Evolutionary conservation across 2,888 invertebrate genomes (phyloP).

Genomic region (Thymelicus lineola): DNA sequence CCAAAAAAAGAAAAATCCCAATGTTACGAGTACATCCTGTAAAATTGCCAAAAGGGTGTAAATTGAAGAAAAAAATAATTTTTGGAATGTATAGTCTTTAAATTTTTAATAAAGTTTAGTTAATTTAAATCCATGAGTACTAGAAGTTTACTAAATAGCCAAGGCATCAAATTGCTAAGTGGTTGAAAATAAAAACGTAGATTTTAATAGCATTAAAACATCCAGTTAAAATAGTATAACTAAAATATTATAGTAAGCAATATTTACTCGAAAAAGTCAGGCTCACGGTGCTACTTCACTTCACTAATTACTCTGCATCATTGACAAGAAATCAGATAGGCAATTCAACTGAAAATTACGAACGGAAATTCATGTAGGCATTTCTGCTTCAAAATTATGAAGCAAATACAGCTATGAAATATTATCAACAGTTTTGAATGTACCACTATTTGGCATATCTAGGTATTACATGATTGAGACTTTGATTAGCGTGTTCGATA

Average conservation of each 20-base stretch:
- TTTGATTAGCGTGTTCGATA: neutral
- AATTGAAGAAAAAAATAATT: no score
- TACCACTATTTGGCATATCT: neutral
- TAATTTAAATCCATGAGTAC: no score
- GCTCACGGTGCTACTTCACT: slow-evolving; percentile 13
- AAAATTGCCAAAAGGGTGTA: no score
- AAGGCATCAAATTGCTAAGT: no score
- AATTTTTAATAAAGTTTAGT: no score
- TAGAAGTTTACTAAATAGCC: no score
- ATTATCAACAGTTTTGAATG: neutral
- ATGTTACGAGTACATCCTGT: no score
- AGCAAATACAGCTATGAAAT: neutral
- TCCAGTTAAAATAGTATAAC: neutral
- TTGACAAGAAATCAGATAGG: slow-evolving; percentile 27
- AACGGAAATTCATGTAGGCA: slow-evolving; percentile 3
- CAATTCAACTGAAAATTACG: slow-evolving; percentile 25
- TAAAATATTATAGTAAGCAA: slow-evolving; percentile 5
- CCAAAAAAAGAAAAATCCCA: no score
- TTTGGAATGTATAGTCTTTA: no score
- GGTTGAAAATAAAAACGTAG: no score
- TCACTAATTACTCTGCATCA: slow-evolving; percentile 33
- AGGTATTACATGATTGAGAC: neutral
- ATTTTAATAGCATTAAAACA: neutral
- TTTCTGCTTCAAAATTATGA: slow-evolving; percentile 5
- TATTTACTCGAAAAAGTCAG: slow-evolving; percentile 13